A percentile compares a stretch with the other conserved stretches of the same genome.
Evolutionary conservation across 1,140 invertebrate species (phyloP).

Genomic region (Drosophila auraria): DNA sequence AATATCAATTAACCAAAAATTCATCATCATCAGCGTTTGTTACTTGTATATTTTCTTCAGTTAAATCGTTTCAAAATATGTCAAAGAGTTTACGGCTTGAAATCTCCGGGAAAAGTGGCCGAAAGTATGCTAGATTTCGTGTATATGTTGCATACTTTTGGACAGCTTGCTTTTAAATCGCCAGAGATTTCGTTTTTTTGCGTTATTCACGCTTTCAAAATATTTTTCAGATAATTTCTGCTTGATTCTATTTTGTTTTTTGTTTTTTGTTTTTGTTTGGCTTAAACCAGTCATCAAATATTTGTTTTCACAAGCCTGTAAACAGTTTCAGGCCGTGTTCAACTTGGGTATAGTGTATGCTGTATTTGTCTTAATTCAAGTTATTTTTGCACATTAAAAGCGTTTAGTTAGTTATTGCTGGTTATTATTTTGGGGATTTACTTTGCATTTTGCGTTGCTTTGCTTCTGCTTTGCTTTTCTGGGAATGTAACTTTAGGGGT

Average conservation of each 20-base stretch:
- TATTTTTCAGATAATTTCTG: not conserved
- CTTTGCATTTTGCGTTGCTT: not conserved
- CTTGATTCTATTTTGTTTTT: not conserved
- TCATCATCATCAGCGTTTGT: constrained; percentile 9
- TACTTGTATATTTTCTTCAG: constrained; percentile 8
- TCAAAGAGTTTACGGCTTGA: constrained; percentile 9
- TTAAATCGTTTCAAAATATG: constrained; percentile 20
- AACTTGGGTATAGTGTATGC: constrained; percentile 11
- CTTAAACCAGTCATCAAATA: constrained; percentile 7
- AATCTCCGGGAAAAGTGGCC: not conserved
- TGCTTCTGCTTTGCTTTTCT: not conserved
- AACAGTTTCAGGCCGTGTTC: not conserved
- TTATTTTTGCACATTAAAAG: constrained; percentile 49
- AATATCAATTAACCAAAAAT: constrained; percentile 23
- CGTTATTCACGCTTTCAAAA: no score
- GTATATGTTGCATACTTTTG: not conserved
- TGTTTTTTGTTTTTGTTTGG: not conserved
- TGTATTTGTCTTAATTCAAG: constrained; percentile 4
- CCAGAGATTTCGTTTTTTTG: not conserved
- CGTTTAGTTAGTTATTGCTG: constrained; percentile 24
- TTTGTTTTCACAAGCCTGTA: not conserved
- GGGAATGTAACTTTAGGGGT: not conserved
- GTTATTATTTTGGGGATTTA: not conserved
- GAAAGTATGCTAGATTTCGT: not conserved
- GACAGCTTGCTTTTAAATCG: not conserved